Evolutionary conservation across 2,888 invertebrate genomes (phyloP), one percentile per base, ranked within the genome.

Genomic region (Philopedon plagiatum): DNA sequence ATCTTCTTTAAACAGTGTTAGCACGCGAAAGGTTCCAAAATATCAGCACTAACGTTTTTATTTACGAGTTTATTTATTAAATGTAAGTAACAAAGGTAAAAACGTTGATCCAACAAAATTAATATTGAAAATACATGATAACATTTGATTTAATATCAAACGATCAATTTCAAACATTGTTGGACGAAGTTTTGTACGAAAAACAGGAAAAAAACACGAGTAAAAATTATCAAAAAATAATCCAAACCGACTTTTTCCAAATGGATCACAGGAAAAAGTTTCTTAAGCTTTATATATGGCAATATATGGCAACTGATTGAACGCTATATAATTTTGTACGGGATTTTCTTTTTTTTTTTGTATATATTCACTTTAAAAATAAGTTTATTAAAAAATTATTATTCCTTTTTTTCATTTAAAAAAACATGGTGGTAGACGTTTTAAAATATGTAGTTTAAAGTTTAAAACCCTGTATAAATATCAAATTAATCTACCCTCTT

Each of bases 401-500:
- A 26, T 26, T 26, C n/a, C n/a, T n/a, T n/a, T n/a, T n/a, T n/a
- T n/a, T n/a, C n/a, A n/a, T n/a, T n/a, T n/a, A n/a, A n/a, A n/a
- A n/a, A n/a, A n/a, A n/a, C n/a, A n/a, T n/a, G n/a, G n/a, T n/a
- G n/a, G n/a, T n/a, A n/a, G n/a, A n/a, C n/a, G n/a, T n/a, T n/a
- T n/a, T n/a, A n/a, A 26, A 26, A 26, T 7, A 26, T 3, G 7
- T 26, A 26, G 3, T 26, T 26, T 26, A 26, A 26, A 9, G 5
- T 2, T 9, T 34, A 9, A 39, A 39, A 39, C 7, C 5, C 5
- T 39, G 4, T n/a, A 15, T 9, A 29, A 56, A 44, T 65, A 56
- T 39, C 44, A 21, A 63, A 15, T 34, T 63, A 63, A 63, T 51
- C 51, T 34, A 13, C 34, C 13, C 51, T 49, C 13, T 21, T 26